Percentiles rank a stretch among this genome's conserved stretches.
phyloP scores from a whole-genome alignment of 1,140 invertebrate genomes.

The Plodia interpunctella region DNA sequence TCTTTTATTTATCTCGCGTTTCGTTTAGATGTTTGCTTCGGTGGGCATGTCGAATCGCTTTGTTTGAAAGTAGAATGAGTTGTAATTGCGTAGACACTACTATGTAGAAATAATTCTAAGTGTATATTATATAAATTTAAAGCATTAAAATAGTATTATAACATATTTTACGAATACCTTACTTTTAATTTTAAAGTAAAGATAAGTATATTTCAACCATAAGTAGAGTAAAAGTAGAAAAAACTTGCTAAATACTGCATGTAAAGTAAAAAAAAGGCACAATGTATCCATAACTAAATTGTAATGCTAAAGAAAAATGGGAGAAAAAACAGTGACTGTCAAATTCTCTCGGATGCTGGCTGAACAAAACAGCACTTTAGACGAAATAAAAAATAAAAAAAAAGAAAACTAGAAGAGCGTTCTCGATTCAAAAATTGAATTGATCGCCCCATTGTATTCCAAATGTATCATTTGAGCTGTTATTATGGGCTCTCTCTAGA shows the following conservation, averaged over 20 bases:
- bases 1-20: constrained; percentile 41
- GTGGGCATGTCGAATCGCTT: constrained; percentile 3
- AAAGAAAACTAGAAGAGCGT: constrained; percentile 69
- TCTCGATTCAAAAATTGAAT: constrained; percentile 77
- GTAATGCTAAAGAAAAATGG: constrained; percentile 59
- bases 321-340: constrained; percentile 74
- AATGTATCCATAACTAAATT: constrained; percentile 51
- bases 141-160: no score
- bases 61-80: constrained; percentile 9
- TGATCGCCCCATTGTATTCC: constrained; percentile 76
- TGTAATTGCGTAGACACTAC: constrained; percentile 7
- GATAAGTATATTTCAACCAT: no score
- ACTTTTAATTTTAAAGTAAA: no score
- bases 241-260: constrained; percentile 13
- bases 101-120: no score
- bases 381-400: constrained; percentile 49
- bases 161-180: no score
- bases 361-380: constrained; percentile 77
- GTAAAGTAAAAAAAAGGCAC: constrained; percentile 49
- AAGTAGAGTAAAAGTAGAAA: constrained; percentile 8
- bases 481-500: constrained; percentile 72
- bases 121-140: no score
- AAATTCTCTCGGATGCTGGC: constrained; percentile 70
- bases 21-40: constrained; percentile 26
- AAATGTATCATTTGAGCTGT: constrained; percentile 77